Percentiles rank a stretch among this genome's conserved stretches.
Evolutionary conservation across 1,140 invertebrate genomes (phyloP).

Genomic region (Drosophila ficusphila): DNA sequence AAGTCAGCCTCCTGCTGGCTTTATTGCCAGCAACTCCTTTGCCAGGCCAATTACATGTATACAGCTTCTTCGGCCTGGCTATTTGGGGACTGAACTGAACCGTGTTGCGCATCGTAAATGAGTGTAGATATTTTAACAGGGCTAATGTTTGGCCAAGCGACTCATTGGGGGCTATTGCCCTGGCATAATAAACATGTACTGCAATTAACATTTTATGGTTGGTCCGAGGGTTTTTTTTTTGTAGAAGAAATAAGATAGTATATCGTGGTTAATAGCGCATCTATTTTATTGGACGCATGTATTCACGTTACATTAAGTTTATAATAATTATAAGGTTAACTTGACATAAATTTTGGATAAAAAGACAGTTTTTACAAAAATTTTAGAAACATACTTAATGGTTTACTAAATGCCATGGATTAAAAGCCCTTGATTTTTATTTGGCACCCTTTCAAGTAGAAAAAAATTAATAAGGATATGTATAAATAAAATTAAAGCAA

Average conservation of each 20-base stretch:
- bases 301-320: too few species aligned
- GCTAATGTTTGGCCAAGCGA: conserved; percentile 55
- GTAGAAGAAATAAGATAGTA: too few species aligned
- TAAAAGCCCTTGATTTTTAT: not conserved
- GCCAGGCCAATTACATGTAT: conserved; percentile 58
- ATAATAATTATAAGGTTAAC: too few species aligned
- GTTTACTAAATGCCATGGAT: too few species aligned
- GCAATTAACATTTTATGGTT: conserved; percentile 62
- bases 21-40: conserved; percentile 14
- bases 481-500: not conserved
- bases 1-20: not conserved
- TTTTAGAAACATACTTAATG: too few species aligned
- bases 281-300: too few species aligned
- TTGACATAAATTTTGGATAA: too few species aligned
- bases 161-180: conserved; percentile 33
- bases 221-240: not conserved
- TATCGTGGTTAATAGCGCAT: too few species aligned
- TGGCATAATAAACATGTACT: conserved; percentile 54
- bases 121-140: conserved; percentile 40
- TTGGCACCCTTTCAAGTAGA: not conserved
- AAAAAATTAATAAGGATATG: not conserved
- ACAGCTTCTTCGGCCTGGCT: conserved; percentile 29
- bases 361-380: too few species aligned
- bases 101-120: conserved; percentile 60
- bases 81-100: conserved; percentile 42